Base-by-base conservation (phyloP, 2,113 vertebrate species). In the Scolopax mira region DNA sequence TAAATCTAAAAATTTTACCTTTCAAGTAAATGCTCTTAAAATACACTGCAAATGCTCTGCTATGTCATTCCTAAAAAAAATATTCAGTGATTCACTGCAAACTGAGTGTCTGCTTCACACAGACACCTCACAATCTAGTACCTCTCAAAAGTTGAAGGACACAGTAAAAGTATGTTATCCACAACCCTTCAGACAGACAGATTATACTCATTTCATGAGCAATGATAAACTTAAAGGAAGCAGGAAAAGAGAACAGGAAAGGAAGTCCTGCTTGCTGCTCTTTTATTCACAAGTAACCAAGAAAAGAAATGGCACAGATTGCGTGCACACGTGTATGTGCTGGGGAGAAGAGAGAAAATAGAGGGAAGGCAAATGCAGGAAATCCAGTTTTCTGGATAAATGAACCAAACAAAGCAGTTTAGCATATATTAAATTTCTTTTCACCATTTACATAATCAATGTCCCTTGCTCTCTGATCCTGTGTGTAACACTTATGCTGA, bases 241-340 rank as follows among this genome's bases (percentile, higher is more conserved):
- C 9, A 48, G 30, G 12, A 64, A 65, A 88, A 65, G 13, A 31
- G 73, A 81, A n/a, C 7, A 54, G 27, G n/a, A 62, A 84, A 83
- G 3, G 1, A 57, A 77, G 49, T 60, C 58, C 48, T 67, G 35
- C 25, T 64, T 86, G 31, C 22, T 85, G 41, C 33, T 79, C 22
- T 58, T 73, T 12, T 30, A 52, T 54, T 64, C 12, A 89, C 9
- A 54, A 69, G 18, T 19, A 78, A 72, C 22, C 30, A 51, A 39
- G 22, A 75, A 71, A 83, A 82, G 31, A 58, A 72, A 49, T 31
- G 37, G 48, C 67, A 64, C 55, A 66, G 28, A 77, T 1, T 44
- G 17, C 35, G 42, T 9, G 18, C 17, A 33, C 0, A 0, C 4
- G 3, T 33, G 23, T 28, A 0, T 24, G 30, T 18, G 10, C 1